Evolutionary conservation across 2,113 vertebrate species (phyloP), one percentile per base, ranked within the genome.

Genomic region (Drymodes brunneopygia): DNA sequence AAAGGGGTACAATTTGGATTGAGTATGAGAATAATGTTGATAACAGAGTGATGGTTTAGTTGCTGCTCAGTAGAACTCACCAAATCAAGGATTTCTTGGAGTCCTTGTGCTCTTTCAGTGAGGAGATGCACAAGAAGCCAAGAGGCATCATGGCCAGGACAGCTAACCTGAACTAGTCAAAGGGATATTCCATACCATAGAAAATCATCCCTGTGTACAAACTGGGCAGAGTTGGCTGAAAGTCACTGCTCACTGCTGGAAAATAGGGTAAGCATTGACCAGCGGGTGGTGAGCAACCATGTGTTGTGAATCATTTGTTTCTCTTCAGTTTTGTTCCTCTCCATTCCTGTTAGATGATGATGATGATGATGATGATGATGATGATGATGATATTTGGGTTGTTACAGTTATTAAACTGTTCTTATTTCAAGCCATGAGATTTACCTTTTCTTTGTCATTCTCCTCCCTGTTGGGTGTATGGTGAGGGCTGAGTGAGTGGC

Each of bases 221-320:
- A 42, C 11, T 23, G 27, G 35, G 11, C 25, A 64, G 48, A 80
- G 8, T 4, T 35, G 17, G 17, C 44, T 33, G 22, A 27, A 18
- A 44, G 7, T 42, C 42, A 13, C 15, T 45, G 38, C 44, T 54
- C 36, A 12, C 25, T 36, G 9, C 57, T 44, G 44, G 58, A 35
- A 42, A 48, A 65, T 8, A 42, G 50, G 11, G 25, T 64, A 14
- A 31, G 12, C 27, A 50, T 44, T 19, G 15, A 27, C 31, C 57
- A 56, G 9, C 1, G 9, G 12, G 21, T 31, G n/a, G 15, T 15
- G 31, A 57, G 18, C 17, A 48, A 8, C 18, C 0, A 4, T 4
- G 2, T 15, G 6, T 15, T 35, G 25, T 15, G 36, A 40, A 57
- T 28, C 4, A 9, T 15, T 50, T 31, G 3, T 35, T 88, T 65